These are phyloP conservation scores for Oryzias woworae DNA, from an alignment of 2,113 vertebrate species.

Conservation along the genomic window DNA sequence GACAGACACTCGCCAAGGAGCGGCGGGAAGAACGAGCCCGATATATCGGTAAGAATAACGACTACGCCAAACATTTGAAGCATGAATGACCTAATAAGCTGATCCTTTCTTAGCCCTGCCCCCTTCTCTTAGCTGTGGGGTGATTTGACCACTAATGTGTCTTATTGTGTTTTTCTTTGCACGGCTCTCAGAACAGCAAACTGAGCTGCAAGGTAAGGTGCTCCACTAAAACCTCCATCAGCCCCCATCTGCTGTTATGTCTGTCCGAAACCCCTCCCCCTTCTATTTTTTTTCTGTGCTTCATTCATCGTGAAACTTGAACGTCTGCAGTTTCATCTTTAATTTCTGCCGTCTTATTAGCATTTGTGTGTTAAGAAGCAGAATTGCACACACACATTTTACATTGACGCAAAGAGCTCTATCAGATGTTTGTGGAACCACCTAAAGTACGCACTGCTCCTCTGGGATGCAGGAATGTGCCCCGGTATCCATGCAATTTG, in stretches of 20 bases:
- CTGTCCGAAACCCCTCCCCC: slow-evolving; percentile 11
- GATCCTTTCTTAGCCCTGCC: not conserved
- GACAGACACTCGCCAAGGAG: slow-evolving; percentile 90
- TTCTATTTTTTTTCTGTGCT: too few relatives aligned
- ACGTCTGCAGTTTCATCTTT: too few relatives aligned
- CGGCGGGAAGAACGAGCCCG: slow-evolving; percentile 91
- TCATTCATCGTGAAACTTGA: too few relatives aligned
- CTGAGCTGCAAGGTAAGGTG: slow-evolving; percentile 80
- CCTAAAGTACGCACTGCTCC: too few relatives aligned
- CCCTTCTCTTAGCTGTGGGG: too few relatives aligned
- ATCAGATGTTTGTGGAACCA: too few relatives aligned
- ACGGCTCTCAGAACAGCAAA: slow-evolving; percentile 80
- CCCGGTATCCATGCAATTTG: too few relatives aligned
- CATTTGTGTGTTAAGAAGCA: too few relatives aligned
- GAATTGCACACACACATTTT: too few relatives aligned
- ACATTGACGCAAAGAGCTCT: too few relatives aligned
- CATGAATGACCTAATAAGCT: slow-evolving; percentile 1
- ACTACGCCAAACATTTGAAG: not conserved
- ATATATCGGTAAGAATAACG: slow-evolving; percentile 85
- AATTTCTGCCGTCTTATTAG: too few relatives aligned
- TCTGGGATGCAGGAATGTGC: too few relatives aligned
- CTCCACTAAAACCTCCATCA: slow-evolving; percentile 21
- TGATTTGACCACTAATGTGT: slow-evolving; percentile 53
- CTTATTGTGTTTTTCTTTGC: slow-evolving; percentile 61
- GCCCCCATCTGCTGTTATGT: not conserved